These are phyloP conservation scores for Crocidura indochinensis DNA, from an alignment of 2,797 vertebrate genomes.

Conservation along the genomic window DNA sequence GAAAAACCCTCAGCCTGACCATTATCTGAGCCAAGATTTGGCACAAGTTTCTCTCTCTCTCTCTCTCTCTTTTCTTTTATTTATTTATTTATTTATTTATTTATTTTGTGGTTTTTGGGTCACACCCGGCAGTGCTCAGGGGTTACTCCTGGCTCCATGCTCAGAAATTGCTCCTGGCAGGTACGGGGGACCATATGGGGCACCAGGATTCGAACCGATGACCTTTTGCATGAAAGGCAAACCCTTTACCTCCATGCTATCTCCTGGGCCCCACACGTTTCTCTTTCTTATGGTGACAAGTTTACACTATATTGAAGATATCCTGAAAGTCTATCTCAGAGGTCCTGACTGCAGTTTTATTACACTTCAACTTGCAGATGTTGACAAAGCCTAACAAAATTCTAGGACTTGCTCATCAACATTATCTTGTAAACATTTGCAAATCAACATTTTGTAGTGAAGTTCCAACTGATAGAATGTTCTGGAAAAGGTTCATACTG, in stretches of 20 bases:
- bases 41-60: background rate
- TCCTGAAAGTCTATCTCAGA: background rate
- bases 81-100: too few relatives aligned
- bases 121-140: too few relatives aligned
- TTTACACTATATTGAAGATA: background rate
- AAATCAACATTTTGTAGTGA: background rate
- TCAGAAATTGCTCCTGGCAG: too few relatives aligned
- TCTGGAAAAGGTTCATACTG: constrained; percentile 1
- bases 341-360: background rate
- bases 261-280: too few relatives aligned
- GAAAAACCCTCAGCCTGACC: background rate
- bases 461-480: constrained; percentile 1
- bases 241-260: too few relatives aligned
- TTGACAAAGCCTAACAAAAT: constrained; percentile 7
- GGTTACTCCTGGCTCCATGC: too few relatives aligned
- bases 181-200: too few relatives aligned
- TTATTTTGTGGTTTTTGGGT: too few relatives aligned
- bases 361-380: background rate
- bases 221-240: too few relatives aligned
- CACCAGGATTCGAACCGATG: too few relatives aligned
- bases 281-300: background rate
- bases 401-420: background rate
- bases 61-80: too few relatives aligned
- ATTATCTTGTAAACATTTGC: background rate
- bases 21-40: constrained; percentile 3